phyloP scores from a whole-genome alignment of 2,888 invertebrate species.

The Cantharis lateralis region DNA sequence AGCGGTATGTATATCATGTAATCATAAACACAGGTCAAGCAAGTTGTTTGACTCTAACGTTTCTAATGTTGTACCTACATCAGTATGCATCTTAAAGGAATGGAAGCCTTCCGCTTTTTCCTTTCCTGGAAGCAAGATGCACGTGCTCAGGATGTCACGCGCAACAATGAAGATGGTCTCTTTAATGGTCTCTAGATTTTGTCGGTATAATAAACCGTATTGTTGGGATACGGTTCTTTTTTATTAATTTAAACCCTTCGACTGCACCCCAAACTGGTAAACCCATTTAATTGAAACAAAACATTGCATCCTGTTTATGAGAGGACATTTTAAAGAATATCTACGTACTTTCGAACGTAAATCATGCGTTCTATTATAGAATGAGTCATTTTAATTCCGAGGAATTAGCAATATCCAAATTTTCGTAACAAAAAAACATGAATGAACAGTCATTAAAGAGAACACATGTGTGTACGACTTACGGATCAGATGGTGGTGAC shows the following conservation, averaged over 20 bases:
- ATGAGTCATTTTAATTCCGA: constrained; percentile 12
- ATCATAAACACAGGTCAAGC: constrained; percentile 9
- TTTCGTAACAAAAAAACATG: constrained; percentile 14
- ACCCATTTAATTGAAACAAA: constrained; percentile 27
- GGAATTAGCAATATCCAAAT: constrained; percentile 11
- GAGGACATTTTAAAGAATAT: background rate
- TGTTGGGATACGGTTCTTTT: background rate
- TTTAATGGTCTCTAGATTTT: constrained; percentile 21
- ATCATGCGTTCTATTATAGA: background rate
- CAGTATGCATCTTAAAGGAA: constrained; percentile 43
- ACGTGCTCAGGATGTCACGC: constrained; percentile 53
- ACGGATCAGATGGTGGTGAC: constrained; percentile 24
- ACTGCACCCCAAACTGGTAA: constrained; percentile 12
- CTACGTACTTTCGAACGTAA: background rate
- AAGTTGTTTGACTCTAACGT: constrained; percentile 20
- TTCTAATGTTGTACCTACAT: constrained; percentile 35
- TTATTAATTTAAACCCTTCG: constrained; percentile 28
- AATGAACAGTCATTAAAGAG: constrained; percentile 17
- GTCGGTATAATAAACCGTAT: constrained; percentile 13
- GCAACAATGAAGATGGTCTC: constrained; percentile 33
- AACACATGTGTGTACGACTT: constrained; percentile 23
- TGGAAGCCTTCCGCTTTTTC: constrained; percentile 48
- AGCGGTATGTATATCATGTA: too few species aligned
- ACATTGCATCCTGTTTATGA: constrained; percentile 31
- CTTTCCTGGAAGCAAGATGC: constrained; percentile 53